Base-by-base conservation (phyloP, 1,140 invertebrate species). In the Drosophila gunungcola region DNA sequence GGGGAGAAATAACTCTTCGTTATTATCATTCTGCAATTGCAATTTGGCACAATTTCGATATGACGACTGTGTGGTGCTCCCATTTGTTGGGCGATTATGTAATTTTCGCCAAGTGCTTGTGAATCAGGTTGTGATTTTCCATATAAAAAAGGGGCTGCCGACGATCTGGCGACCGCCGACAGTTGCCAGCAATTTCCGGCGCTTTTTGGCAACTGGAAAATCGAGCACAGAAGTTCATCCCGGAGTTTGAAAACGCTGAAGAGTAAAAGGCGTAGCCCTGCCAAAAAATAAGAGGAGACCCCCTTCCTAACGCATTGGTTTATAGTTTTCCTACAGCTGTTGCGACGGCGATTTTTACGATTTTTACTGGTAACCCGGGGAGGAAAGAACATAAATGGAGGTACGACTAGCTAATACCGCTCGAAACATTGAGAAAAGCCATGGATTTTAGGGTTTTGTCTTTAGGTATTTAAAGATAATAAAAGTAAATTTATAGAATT, bases 171-270 rank as follows among this genome's bases (percentile, higher is more conserved):
- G 74, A 55, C 73, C 49, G 9, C 41, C 42, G 73, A 54, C 55
- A 55, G 46, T 74, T 83, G 75, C 57, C 79, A 78, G 54, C 54
- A 63, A 62, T 70, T 57, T 70, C 64, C 67, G 51, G 16, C 36
- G 38, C 29, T 72, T 55, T 82, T 86, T 86, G 84, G 84, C 84
- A 89, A 79, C 25, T 65, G 21, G 25, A 62, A 68, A 77, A 88
- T 83, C 62, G 67, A 57, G 84, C 80, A 68, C 84, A 88, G 83
- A 80, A 89, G 83, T 88, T 89, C 75, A 86, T 51, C 12, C 39
- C 48, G 62, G 53, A 42, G 64, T 69, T 72, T 46, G 29, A 7
- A 1, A 32, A 1, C 29, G 41, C 46, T 7, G 12, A 46, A 51
- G 3, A 25, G 16, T 25, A 52, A 62, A 38, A 55, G 70, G 60